Evolutionary conservation across 2,888 invertebrate species (phyloP).

Genomic region (Uropetala carovei): DNA sequence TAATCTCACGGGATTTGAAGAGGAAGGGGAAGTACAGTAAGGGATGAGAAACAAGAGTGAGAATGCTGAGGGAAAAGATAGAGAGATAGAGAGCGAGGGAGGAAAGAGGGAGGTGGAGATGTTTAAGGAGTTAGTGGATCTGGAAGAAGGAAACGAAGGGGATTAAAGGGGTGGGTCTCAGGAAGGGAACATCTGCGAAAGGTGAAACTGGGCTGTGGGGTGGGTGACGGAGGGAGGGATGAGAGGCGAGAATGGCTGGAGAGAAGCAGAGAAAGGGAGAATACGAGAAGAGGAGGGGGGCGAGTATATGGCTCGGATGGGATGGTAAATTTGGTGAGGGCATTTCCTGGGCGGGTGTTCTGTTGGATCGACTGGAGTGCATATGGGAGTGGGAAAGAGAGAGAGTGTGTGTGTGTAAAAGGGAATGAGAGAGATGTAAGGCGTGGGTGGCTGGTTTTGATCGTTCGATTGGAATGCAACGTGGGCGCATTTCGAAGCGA

Average conservation of each 20-base stretch:
- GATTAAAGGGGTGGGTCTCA: background rate
- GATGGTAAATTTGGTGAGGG: conserved; percentile 13
- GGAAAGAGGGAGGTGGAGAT: no score
- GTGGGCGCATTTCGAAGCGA: conserved; percentile 4
- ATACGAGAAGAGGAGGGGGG: background rate
- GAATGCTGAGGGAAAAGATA: no score
- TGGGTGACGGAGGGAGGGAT: background rate
- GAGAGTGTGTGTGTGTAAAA: no score
- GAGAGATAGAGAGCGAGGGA: no score
- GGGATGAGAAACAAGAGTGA: no score
- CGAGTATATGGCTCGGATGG: background rate
- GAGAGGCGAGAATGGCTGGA: background rate
- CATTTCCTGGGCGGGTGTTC: conserved; percentile 15
- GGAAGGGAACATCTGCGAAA: conserved; percentile 8
- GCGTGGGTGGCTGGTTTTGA: background rate
- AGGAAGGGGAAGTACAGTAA: no score
- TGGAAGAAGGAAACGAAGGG: conserved; percentile 13
- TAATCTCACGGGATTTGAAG: no score
- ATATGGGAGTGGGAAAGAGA: no score
- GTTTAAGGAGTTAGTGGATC: no score
- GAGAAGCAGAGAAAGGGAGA: background rate
- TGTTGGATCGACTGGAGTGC: background rate
- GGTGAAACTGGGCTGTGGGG: background rate
- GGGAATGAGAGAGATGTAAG: no score
- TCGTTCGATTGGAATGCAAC: conserved; percentile 29